phyloP scores from a whole-genome alignment of 2,113 vertebrate genomes.

The Dipodomys spectabilis region DNA sequence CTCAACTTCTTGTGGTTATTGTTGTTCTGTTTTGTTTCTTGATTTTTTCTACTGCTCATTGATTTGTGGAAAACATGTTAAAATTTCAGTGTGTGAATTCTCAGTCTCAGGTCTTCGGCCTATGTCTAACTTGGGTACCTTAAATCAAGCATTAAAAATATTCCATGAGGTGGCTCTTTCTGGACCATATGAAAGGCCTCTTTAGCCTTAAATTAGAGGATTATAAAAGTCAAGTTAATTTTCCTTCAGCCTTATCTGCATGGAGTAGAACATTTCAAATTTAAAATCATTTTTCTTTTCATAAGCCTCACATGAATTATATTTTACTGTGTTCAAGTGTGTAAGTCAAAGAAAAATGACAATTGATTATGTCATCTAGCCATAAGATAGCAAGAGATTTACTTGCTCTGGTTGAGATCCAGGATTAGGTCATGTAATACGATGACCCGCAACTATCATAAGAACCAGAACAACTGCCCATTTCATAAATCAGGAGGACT shows the following conservation, averaged over 20 bases:
- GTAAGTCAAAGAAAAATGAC: constrained; percentile 35
- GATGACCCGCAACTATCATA: neutral
- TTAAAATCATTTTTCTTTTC: constrained; percentile 56
- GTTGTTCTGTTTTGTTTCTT: constrained; percentile 63
- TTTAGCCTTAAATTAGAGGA: constrained; percentile 53
- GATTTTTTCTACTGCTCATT: constrained; percentile 56
- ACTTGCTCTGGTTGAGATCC: constrained; percentile 1
- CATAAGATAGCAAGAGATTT: constrained; percentile 38
- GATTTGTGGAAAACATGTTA: constrained; percentile 11
- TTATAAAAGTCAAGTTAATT: constrained; percentile 67
- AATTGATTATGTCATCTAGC: constrained; percentile 38
- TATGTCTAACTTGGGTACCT: constrained; percentile 7
- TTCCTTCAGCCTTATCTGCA: constrained; percentile 61
- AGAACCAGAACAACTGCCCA: constrained; percentile 8
- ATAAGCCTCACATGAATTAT: constrained; percentile 62
- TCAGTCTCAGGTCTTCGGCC: constrained; percentile 6
- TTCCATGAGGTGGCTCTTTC: neutral
- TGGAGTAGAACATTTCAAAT: constrained; percentile 59
- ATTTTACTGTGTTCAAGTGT: constrained; percentile 17
- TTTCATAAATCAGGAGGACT: neutral
- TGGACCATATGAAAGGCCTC: neutral
- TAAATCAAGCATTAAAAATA: constrained; percentile 47
- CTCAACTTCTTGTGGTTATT: constrained; percentile 48
- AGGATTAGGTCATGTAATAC: neutral
- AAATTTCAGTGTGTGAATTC: constrained; percentile 67